Conservation (phyloP, 2,797 vertebrate genomes). For the Gambusia yucatana region DNA sequence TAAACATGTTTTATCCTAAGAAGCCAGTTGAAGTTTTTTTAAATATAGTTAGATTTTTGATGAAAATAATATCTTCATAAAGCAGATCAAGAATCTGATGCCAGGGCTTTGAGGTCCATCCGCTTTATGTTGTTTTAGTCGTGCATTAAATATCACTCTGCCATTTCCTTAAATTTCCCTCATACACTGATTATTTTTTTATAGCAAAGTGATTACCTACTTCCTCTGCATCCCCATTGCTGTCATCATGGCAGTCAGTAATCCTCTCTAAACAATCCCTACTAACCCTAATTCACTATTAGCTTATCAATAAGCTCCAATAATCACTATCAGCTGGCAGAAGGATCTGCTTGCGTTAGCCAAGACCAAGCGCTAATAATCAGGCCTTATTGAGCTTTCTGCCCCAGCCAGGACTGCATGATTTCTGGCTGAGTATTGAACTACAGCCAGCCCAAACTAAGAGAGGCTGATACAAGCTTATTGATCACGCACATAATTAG, state of each 20-base stretch:
- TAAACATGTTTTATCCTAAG: not conserved
- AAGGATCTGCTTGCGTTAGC: constrained; percentile 54
- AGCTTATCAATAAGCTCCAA: constrained; percentile 73
- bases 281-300: constrained; percentile 64
- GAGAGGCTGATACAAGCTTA: constrained; percentile 58
- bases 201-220: constrained; percentile 39
- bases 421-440: constrained; percentile 52
- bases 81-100: not conserved
- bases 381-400: constrained; percentile 41
- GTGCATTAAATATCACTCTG: not conserved
- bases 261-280: constrained; percentile 72
- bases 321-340: constrained; percentile 63
- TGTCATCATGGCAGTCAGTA: constrained; percentile 46
- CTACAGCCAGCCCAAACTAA: constrained; percentile 48
- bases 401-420: constrained; percentile 43
- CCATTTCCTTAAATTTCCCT: constrained; percentile 8
- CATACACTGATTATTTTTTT: constrained; percentile 4
- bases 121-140: not conserved
- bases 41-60: not conserved
- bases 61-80: constrained; percentile 2
- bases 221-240: constrained; percentile 34
- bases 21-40: not conserved
- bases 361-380: constrained; percentile 48
- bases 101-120: not conserved
- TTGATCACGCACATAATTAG: constrained; percentile 67